phyloP scores from a whole-genome alignment of 2,797 vertebrate genomes.

The Schizothorax lantsangensis region DNA sequence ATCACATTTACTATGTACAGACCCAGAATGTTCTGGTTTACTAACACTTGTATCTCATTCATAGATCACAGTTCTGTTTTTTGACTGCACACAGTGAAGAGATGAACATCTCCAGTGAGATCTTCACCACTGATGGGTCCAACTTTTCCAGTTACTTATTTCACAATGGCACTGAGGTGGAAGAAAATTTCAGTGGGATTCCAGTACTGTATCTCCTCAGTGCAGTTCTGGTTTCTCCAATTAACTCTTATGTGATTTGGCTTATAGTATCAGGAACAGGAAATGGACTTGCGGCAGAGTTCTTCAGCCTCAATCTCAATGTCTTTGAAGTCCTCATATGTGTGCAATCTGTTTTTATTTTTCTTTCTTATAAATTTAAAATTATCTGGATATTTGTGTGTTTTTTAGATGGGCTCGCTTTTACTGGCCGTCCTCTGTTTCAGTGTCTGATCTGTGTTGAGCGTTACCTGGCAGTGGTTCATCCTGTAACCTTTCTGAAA shows the following conservation, averaged over 20 bases:
- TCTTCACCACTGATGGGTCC: neutral
- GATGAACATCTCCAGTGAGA: slow-evolving; percentile 13
- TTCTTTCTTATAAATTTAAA: too few species aligned
- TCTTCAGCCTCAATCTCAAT: neutral
- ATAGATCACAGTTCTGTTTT: neutral
- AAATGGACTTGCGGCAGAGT: neutral
- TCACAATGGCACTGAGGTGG: neutral
- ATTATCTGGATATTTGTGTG: too few species aligned
- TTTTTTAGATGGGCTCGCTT: too few species aligned
- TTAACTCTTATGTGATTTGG: neutral
- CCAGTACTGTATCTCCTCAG: neutral
- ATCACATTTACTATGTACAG: neutral
- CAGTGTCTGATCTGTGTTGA: slow-evolving; percentile 43
- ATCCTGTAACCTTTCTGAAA: slow-evolving; percentile 51
- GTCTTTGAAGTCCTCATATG: neutral
- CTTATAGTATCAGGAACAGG: slow-evolving; percentile 20
- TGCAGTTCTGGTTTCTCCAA: neutral
- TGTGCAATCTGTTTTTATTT: neutral
- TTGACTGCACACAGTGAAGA: neutral
- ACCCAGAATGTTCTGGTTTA: neutral
- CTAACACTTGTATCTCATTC: neutral
- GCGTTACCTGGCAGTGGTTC: slow-evolving; percentile 47
- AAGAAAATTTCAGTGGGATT: neutral
- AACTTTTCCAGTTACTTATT: neutral
- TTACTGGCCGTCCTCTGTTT: slow-evolving; percentile 8